These are phyloP conservation scores for Stictocephala bisonia DNA, from an alignment of 2,888 invertebrate species.

Conservation along the genomic window DNA sequence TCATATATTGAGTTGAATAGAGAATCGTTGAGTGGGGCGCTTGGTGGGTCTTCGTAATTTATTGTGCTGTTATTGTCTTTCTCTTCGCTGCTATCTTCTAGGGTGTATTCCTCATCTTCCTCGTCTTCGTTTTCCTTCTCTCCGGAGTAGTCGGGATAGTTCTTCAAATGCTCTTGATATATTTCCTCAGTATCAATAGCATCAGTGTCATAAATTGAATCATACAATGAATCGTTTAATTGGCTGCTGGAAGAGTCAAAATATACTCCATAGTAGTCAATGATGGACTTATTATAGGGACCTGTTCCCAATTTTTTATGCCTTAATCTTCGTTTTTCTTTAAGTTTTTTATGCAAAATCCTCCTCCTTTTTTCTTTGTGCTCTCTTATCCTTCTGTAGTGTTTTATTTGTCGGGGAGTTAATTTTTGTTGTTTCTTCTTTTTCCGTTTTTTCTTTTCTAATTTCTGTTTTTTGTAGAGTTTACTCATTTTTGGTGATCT, in stretches of 20 bases:
- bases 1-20: conserved; percentile 19
- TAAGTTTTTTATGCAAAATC: not conserved
- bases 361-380: conserved; percentile 5
- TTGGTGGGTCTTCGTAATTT: conserved; percentile 6
- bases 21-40: conserved; percentile 4
- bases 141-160: conserved; percentile 5
- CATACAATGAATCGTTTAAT: conserved; percentile 15
- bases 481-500: conserved; percentile 25
- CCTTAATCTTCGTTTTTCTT: conserved; percentile 18
- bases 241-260: conserved; percentile 6
- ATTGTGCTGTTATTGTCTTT: no score
- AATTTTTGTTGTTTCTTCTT: conserved; percentile 28
- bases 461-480: conserved; percentile 23
- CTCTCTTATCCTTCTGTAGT: not conserved
- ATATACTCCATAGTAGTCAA: conserved; percentile 21
- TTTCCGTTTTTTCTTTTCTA: conserved; percentile 26
- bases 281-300: conserved; percentile 26
- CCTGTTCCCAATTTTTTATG: conserved; percentile 25
- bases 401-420: conserved; percentile 5
- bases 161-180: conserved; percentile 12
- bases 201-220: conserved; percentile 15
- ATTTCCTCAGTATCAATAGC: conserved; percentile 2
- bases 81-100: no score
- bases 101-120: no score
- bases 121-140: not conserved